Evolutionary conservation across 2,113 vertebrate genomes (phyloP), one percentile per base, ranked within the genome.

Genomic region (Saguinus midas): DNA sequence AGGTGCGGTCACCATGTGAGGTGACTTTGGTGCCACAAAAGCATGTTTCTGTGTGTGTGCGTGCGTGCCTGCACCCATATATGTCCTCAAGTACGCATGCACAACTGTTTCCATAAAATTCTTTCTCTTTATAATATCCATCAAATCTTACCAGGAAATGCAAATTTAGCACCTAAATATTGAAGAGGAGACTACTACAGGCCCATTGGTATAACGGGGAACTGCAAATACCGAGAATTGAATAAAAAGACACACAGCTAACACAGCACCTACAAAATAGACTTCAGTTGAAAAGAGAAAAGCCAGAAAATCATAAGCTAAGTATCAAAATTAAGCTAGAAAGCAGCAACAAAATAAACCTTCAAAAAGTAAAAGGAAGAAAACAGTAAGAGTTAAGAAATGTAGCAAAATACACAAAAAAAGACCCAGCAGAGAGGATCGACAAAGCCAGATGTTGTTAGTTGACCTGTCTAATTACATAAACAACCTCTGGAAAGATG

Each of bases 11-110:
- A 29, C 27, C 61, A 64, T 5, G 48, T 32, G 61, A 50, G 72
- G 17, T 2, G 4, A 20, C 18, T 18, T 18, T 29, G 10, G 6
- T 2, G 17, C 35, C 16, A 5, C 3, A 8, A 52, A 25, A 68
- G 37, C 20, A 18, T 1, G 2, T 52, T 61, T 52, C 2, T 23
- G 43, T 20, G 43, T 2, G 8, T 35, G 25, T 9, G 57, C 8
- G 4, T 3, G 4, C 3, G 1, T 0, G 3, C 48, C 2, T 50
- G 50, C 50, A 3, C 25, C 61, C 61, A 64, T 29, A 27, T 64
- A 64, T 64, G 61, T 64, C 61, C 12, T 29, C 27, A 29, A 64
- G 61, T 68, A 7, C 4, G 10, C 7, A 27, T 17, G 8, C 2
- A 4, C 21, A 29, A 25, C 45, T 79, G 16, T 27, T 90, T 32